These are phyloP conservation scores for Tachina lurida DNA, from an alignment of 2,888 invertebrate genomes.

Conservation along the genomic window DNA sequence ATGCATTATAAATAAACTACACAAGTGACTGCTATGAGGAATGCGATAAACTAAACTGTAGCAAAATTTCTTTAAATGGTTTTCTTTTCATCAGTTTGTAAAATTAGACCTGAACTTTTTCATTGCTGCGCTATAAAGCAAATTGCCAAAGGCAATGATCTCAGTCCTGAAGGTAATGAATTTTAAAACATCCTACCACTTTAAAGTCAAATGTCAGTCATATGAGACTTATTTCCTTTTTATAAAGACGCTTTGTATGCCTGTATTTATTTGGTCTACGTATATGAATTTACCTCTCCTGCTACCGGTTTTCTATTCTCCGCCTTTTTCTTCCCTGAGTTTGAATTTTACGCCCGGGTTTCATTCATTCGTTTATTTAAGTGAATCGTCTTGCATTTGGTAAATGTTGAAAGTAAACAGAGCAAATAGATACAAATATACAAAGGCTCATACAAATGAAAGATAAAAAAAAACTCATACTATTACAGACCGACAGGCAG, in stretches of 20 bases:
- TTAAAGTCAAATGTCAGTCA: background rate
- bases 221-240: constrained; percentile 22
- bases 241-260: constrained; percentile 6
- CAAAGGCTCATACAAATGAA: constrained; percentile 10
- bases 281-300: constrained; percentile 6
- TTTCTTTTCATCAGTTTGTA: too few relatives aligned
- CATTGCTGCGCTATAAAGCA: background rate
- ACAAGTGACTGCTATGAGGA: background rate
- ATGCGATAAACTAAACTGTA: background rate
- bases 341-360: background rate
- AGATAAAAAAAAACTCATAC: background rate
- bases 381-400: constrained; percentile 16
- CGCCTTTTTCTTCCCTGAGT: background rate
- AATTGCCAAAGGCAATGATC: background rate
- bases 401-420: constrained; percentile 33
- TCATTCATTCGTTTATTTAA: constrained; percentile 2
- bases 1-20: background rate
- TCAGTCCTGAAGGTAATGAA: constrained; percentile 1
- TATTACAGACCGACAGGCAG: background rate
- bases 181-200: background rate
- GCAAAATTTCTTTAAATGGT: too few relatives aligned
- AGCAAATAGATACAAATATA: constrained; percentile 37
- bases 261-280: constrained; percentile 41
- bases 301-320: background rate
- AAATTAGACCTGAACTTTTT: too few relatives aligned